Conservation (phyloP, 2,113 vertebrate genomes). For the Dendropsophus ebraccatus region DNA sequence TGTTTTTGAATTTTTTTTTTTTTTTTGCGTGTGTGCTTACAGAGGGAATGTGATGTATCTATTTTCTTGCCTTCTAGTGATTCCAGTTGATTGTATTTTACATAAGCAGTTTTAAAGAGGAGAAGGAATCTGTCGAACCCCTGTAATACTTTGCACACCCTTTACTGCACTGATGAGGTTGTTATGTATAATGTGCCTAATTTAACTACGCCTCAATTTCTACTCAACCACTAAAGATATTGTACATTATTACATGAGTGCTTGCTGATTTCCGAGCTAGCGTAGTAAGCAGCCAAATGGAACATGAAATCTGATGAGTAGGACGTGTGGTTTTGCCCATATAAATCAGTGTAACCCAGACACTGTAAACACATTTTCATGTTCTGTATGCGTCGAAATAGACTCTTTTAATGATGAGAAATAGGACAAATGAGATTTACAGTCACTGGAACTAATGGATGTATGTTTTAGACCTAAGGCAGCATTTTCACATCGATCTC, state of each 20-base stretch:
- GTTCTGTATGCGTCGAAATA: neutral
- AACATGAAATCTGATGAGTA: neutral
- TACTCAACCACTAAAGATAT: slow-evolving; percentile 29
- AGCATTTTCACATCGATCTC: neutral
- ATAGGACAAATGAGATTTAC: neutral
- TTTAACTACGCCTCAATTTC: slow-evolving; percentile 7
- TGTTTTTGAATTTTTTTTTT: slow-evolving; percentile 52
- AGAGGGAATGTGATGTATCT: slow-evolving; percentile 61
- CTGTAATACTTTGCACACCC: slow-evolving; percentile 39
- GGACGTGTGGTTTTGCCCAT: neutral
- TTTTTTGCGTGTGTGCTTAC: slow-evolving; percentile 69
- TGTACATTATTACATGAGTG: slow-evolving; percentile 13
- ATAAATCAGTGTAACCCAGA: neutral
- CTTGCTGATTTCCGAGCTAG: slow-evolving; percentile 24
- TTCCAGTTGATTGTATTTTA: slow-evolving; percentile 63
- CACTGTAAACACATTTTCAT: neutral
- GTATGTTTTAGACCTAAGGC: neutral
- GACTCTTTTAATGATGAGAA: neutral
- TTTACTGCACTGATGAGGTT: slow-evolving; percentile 42
- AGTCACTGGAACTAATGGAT: neutral
- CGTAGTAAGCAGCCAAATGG: slow-evolving; percentile 1
- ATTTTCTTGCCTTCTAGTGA: slow-evolving; percentile 70
- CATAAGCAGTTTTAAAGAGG: slow-evolving; percentile 34
- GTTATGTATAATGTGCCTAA: slow-evolving; percentile 53
- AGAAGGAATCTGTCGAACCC: slow-evolving; percentile 2